Base-by-base conservation (phyloP, 2,888 invertebrate genomes). In the Callinectes sapidus region DNA sequence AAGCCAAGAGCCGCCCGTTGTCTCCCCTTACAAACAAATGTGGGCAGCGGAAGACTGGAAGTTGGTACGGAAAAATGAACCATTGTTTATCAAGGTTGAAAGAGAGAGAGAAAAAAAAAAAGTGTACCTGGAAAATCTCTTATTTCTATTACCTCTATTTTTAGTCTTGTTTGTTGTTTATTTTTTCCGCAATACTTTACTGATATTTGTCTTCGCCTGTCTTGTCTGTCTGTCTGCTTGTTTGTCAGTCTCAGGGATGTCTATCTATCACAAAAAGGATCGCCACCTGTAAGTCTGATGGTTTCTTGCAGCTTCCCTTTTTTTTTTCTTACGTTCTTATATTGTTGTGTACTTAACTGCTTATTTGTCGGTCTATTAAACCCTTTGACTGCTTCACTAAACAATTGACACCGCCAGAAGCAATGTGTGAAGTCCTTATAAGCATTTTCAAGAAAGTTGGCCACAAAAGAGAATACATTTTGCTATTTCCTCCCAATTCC, bases 211-310 rank as follows among this genome's bases (percentile, higher is more conserved):
- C 13, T 39, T 23, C 23, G n/a, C 32, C 23, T 77, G 2, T 14
- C 48, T 23, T 90, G 71, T 77, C 32, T 81, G 39, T 28, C 8
- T 77, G 77, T 77, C 14, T 90, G 81, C 81, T 14, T 90, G 71
- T 90, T 14, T 81, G 71, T n/a, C 32, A n/a, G n/a, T n/a, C n/a
- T n/a, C n/a, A n/a, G n/a, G n/a, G n/a, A n/a, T 81, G 71, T 90
- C 32, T 90, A 90, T 90, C 32, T 90, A 81, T 90, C 42, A 28
- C n/a, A 71, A n/a, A 28, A 71, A 3, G 23, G 8, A 71, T 10
- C n/a, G 18, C 55, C 66, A n/a, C n/a, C 5, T 71, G 66, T 71
- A 71, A n/a, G 66, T n/a, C 23, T n/a, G 23, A 71, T 8, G 23
- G n/a, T n/a, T 8, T 71, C 23, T 71, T 71, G 5, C 8, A 23